Percentiles rank a stretch among this genome's conserved stretches.
Conservation (phyloP, 2,888 invertebrate species). For the Cephus pulcher region DNA sequence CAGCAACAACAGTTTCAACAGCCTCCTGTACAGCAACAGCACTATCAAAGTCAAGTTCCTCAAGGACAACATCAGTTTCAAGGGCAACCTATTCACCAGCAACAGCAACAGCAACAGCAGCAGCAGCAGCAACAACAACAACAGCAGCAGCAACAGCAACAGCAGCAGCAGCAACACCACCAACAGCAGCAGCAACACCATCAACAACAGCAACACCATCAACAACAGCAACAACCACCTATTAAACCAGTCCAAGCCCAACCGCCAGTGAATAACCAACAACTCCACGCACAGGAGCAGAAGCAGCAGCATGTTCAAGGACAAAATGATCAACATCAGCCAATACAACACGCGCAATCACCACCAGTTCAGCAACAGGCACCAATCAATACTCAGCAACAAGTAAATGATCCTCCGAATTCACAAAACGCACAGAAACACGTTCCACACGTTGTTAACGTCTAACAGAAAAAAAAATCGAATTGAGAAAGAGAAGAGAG, state of each 20-base stretch:
- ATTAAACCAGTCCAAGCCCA: slow-evolving; percentile 15
- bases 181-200: slow-evolving; percentile 28
- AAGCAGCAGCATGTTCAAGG: slow-evolving; percentile 22
- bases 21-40: slow-evolving; percentile 33
- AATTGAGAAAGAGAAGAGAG: background rate
- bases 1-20: slow-evolving; percentile 39
- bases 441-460: slow-evolving; percentile 25
- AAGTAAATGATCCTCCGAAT: slow-evolving; percentile 2
- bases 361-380: slow-evolving; percentile 2
- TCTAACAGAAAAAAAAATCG: slow-evolving; percentile 18
- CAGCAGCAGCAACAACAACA: slow-evolving; percentile 46
- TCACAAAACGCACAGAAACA: slow-evolving; percentile 22
- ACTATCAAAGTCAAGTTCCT: slow-evolving; percentile 21
- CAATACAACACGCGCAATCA: slow-evolving; percentile 32
- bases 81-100: slow-evolving; percentile 41
- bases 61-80: slow-evolving; percentile 24
- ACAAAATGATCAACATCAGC: slow-evolving; percentile 21
- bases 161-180: slow-evolving; percentile 30
- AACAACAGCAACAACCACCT: slow-evolving; percentile 14
- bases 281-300: slow-evolving; percentile 9
- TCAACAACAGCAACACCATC: slow-evolving; percentile 24
- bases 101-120: slow-evolving; percentile 38
- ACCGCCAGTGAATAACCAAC: slow-evolving; percentile 11
- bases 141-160: slow-evolving; percentile 42
- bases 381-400: background rate